phyloP scores from a whole-genome alignment of 2,113 vertebrate genomes.

The Geothlypis trichas region DNA sequence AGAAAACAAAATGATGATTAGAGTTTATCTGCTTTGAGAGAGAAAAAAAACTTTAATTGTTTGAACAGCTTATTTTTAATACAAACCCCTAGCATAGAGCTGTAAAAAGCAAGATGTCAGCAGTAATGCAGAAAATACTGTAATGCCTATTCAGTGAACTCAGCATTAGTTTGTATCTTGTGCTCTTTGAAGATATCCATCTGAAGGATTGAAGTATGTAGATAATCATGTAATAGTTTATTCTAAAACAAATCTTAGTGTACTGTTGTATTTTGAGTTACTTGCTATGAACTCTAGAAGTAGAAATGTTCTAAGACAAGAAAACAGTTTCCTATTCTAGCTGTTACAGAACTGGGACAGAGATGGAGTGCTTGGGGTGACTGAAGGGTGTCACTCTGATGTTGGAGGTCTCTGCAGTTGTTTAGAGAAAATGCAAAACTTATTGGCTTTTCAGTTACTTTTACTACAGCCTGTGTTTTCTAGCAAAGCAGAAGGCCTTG shows the following conservation, averaged over 20 bases:
- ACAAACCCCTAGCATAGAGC: background rate
- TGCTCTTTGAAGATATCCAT: background rate
- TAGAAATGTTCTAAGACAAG: background rate
- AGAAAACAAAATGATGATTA: background rate
- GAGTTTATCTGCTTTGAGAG: background rate
- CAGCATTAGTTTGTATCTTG: background rate
- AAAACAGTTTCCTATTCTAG: background rate
- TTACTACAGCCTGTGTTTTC: background rate
- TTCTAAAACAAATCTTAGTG: background rate
- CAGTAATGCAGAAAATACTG: background rate
- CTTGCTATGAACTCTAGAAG: background rate
- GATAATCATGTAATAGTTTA: background rate
- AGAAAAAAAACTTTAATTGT: background rate
- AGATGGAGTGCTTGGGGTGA: background rate
- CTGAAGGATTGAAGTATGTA: background rate
- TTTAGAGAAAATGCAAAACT: background rate
- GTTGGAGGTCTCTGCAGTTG: background rate
- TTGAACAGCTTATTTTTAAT: background rate
- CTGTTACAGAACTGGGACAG: background rate
- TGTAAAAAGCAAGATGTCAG: background rate
- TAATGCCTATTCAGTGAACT: background rate
- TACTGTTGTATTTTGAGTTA: background rate
- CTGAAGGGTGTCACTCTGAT: background rate
- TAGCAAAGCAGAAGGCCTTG: background rate
- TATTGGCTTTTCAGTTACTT: background rate